These are phyloP conservation scores for Suillia variegata DNA, from an alignment of 2,888 invertebrate genomes.

Conservation along the genomic window DNA sequence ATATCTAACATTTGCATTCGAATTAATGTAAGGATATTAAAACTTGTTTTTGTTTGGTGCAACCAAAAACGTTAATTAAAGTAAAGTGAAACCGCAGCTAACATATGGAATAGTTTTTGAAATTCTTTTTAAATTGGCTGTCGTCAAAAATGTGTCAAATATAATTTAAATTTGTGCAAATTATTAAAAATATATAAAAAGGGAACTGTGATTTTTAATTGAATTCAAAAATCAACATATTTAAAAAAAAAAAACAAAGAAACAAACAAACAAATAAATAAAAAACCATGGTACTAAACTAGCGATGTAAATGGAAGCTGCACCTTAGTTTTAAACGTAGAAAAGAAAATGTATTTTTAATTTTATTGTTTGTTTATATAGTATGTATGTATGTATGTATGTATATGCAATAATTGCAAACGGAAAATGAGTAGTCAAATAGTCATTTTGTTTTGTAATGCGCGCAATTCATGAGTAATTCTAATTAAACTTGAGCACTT, in stretches of 20 bases:
- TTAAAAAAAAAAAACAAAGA: conserved; percentile 15
- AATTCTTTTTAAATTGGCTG: too few species aligned
- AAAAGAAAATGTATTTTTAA: conserved; percentile 1
- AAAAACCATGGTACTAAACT: conserved; percentile 35
- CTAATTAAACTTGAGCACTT: too few species aligned
- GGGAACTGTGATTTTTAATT: conserved; percentile 50
- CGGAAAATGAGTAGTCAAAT: conserved; percentile 36
- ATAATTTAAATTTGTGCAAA: too few species aligned
- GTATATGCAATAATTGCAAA: background rate
- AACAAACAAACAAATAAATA: conserved; percentile 27
- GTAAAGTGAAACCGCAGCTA: too few species aligned
- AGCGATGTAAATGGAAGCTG: conserved; percentile 2
- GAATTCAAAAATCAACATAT: conserved; percentile 28
- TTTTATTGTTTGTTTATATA: conserved; percentile 7
- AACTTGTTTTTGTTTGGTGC: too few species aligned
- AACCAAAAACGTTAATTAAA: too few species aligned
- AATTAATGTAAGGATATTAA: too few species aligned
- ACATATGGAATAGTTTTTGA: too few species aligned
- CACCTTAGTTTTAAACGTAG: conserved; percentile 1
- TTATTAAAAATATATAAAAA: conserved; percentile 31
- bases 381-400: background rate
- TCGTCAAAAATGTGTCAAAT: too few species aligned
- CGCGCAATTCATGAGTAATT: too few species aligned
- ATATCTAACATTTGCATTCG: too few species aligned
- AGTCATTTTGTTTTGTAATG: conserved; percentile 31